These are phyloP conservation scores for Volucella zonaria DNA, from an alignment of 2,888 invertebrate genomes.

Conservation along the genomic window DNA sequence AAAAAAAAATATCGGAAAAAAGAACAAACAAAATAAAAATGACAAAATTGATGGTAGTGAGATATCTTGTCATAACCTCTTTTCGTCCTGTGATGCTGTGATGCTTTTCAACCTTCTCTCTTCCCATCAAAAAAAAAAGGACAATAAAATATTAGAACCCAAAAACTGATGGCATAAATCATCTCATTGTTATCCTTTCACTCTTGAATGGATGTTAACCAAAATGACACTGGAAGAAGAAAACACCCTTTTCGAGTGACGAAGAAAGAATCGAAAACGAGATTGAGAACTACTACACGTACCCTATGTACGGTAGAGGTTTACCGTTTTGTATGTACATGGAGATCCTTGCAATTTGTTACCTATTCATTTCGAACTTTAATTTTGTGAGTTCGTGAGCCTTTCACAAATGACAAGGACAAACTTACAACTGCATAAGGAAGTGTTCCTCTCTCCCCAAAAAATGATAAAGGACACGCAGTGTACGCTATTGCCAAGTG, in stretches of 20 bases:
- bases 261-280: slow-evolving; percentile 5
- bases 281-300: slow-evolving; percentile 15
- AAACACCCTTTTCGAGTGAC: background rate
- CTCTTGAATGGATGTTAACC: slow-evolving; percentile 67
- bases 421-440: slow-evolving; percentile 71
- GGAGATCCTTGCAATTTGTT: slow-evolving; percentile 69
- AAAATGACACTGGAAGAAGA: slow-evolving; percentile 46
- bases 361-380: slow-evolving; percentile 73
- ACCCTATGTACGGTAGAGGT: slow-evolving; percentile 2
- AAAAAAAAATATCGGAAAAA: background rate
- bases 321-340: slow-evolving; percentile 10
- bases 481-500: slow-evolving; percentile 9
- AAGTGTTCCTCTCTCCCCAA: background rate
- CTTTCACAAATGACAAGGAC: slow-evolving; percentile 70
- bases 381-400: slow-evolving; percentile 69
- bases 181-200: slow-evolving; percentile 68
- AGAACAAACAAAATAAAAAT: slow-evolving; percentile 27
- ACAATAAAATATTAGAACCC: slow-evolving; percentile 61
- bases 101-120: background rate
- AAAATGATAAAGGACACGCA: slow-evolving; percentile 35
- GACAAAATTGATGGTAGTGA: slow-evolving; percentile 65
- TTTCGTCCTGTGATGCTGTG: slow-evolving; percentile 11
- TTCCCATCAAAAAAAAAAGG: slow-evolving; percentile 31
- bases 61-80: slow-evolving; percentile 63
- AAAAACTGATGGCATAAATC: slow-evolving; percentile 67